Evolutionary conservation across 2,888 invertebrate species (phyloP), one percentile per base, ranked within the genome.

Genomic region (Cecidostiba fungosa): DNA sequence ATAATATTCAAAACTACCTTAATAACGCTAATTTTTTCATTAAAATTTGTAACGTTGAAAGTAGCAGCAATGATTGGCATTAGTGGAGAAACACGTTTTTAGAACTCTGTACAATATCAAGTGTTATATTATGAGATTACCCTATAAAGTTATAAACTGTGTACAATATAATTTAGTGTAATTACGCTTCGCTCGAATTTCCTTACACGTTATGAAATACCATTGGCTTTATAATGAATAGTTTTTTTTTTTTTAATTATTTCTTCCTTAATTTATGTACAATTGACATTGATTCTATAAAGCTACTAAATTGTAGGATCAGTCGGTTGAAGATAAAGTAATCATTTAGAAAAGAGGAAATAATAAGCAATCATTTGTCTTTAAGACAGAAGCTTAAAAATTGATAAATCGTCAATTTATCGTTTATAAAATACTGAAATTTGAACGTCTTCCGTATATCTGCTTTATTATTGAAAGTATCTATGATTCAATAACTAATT

Each of bases 191-290:
- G 29, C 66, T 66, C 66, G 66, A 66, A 66, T 29, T 29, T 66
- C 66, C 29, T 66, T 66, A 29, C 66, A 66, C 54, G n/a, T 19
- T 59, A 59, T 19, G 6, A n/a, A 59, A 47, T 47, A 54, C 54
- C 54, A 59, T 59, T 59, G 54, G 54, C 54, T 66, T 66, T 66
- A 29, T 3, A 29, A 59, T 10, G 23, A 59, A 66, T 66, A 29
- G 23, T 66, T 66, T 66, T 54, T 66, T n/a, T n/a, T n/a, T n/a
- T n/a, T n/a, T 26, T 8, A 66, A 26, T 29, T 66, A 66, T 66
- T 66, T 59, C 59, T 23, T 59, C 59, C 10, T 23, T 59, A 23
- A 59, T 59, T 59, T n/a, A 19, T 59, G 0, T 23, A 23, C 3
- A 59, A 23, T 59, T 23, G 23, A 23, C 8, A 59, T 23, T 1